phyloP scores from a whole-genome alignment of 2,888 invertebrate species.

The Lasioglossum malachurum region DNA sequence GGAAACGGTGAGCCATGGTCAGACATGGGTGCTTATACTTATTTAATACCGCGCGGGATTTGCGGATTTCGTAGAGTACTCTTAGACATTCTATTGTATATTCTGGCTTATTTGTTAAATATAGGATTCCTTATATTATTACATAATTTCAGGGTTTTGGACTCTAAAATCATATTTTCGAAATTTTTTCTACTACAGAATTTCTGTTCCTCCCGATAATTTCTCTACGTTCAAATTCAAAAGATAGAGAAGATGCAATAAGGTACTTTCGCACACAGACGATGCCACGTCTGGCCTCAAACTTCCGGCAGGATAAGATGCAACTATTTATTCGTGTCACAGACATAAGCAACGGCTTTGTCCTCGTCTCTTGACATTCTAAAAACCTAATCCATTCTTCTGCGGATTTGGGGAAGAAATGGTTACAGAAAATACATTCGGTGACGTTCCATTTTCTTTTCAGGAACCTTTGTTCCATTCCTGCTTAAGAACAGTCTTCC shows the following conservation, averaged over 20 bases:
- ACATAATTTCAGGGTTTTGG: not conserved
- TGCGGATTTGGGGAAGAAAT: not conserved
- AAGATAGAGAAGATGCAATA: not conserved
- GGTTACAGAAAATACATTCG: not conserved
- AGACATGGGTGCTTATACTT: conserved; percentile 6
- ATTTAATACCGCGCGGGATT: not conserved
- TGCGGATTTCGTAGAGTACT: too few species aligned
- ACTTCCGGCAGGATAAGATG: not conserved
- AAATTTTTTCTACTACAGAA: not conserved
- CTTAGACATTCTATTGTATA: not conserved
- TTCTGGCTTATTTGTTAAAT: not conserved
- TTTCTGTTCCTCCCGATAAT: not conserved
- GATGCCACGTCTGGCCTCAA: not conserved
- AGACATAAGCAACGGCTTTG: not conserved
- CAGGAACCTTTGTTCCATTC: not conserved
- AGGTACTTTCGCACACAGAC: not conserved
- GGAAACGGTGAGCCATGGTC: not conserved
- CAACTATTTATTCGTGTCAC: not conserved
- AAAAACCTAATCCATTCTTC: not conserved
- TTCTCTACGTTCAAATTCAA: not conserved
- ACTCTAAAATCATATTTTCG: not conserved
- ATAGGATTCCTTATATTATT: not conserved
- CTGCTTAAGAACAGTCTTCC: not conserved
- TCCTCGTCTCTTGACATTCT: not conserved
- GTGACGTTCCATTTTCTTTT: not conserved